phyloP scores from a whole-genome alignment of 2,113 vertebrate species.

The Daphoenositta chrysoptera region DNA sequence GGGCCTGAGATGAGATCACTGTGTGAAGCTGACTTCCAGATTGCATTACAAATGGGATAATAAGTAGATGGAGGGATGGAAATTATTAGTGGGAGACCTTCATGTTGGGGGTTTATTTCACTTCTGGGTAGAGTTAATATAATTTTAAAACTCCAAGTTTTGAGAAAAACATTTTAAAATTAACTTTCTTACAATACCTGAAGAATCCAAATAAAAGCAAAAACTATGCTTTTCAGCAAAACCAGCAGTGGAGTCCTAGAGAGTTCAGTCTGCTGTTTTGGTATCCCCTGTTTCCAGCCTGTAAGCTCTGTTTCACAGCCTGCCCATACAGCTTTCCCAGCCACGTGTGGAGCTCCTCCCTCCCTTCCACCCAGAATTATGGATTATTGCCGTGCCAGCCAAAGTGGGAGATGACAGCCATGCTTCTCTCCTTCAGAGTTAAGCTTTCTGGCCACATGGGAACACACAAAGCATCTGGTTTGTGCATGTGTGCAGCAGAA shows the following conservation, averaged over 20 bases:
- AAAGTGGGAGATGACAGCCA: neutral
- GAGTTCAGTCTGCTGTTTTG: neutral
- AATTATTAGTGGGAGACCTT: neutral
- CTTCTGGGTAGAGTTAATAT: neutral
- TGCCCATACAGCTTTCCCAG: neutral
- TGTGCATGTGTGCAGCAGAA: neutral
- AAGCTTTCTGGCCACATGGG: neutral
- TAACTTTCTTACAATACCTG: neutral
- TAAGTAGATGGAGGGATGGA: conserved; percentile 31
- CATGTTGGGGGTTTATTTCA: neutral
- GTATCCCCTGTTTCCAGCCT: neutral
- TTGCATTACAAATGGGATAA: conserved; percentile 14
- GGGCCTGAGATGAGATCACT: conserved; percentile 30
- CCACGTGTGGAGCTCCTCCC: neutral
- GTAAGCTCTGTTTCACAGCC: neutral
- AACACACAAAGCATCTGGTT: neutral
- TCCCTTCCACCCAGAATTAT: neutral
- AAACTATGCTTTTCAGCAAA: neutral
- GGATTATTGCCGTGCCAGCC: neutral
- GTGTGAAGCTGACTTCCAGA: conserved; percentile 1
- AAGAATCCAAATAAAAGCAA: neutral
- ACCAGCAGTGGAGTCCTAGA: neutral
- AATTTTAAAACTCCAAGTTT: neutral
- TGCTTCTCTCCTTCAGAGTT: neutral
- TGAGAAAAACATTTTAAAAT: neutral